phyloP scores from a whole-genome alignment of 2,888 invertebrate genomes.

The Temnothorax ravouxi region DNA sequence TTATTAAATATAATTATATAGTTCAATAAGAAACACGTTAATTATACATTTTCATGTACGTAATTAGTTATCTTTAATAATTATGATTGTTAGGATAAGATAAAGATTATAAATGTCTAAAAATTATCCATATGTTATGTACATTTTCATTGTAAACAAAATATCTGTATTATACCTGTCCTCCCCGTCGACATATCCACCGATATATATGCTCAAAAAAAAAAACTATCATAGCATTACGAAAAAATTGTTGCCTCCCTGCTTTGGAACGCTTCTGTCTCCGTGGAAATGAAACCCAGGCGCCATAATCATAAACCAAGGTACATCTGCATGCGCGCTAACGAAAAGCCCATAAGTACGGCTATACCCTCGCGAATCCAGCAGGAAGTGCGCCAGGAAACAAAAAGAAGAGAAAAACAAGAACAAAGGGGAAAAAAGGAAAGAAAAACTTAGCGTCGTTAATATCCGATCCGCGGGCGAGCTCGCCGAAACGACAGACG shows the following conservation, averaged over 20 bases:
- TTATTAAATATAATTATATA: background rate
- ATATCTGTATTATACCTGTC: conserved; percentile 5
- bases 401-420: conserved; percentile 1
- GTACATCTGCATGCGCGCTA: conserved; percentile 55
- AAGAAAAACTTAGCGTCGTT: conserved; percentile 26
- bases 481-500: conserved; percentile 54
- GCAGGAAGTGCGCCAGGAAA: conserved; percentile 26
- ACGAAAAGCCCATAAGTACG: conserved; percentile 55
- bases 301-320: conserved; percentile 50
- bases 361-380: conserved; percentile 31
- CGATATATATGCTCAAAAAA: background rate
- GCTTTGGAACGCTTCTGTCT: conserved; percentile 22
- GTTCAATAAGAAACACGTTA: background rate
- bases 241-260: conserved; percentile 1
- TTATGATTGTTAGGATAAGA: background rate
- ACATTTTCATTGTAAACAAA: background rate
- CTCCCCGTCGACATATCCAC: background rate
- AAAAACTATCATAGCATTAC: conserved; percentile 12
- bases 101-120: background rate
- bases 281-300: conserved; percentile 41
- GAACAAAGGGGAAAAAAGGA: background rate
- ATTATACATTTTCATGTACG: background rate
- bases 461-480: conserved; percentile 44
- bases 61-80: background rate
- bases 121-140: background rate